These are phyloP conservation scores for Eonycteris spelaea DNA, from an alignment of 2,113 vertebrate species.

Conservation along the genomic window DNA sequence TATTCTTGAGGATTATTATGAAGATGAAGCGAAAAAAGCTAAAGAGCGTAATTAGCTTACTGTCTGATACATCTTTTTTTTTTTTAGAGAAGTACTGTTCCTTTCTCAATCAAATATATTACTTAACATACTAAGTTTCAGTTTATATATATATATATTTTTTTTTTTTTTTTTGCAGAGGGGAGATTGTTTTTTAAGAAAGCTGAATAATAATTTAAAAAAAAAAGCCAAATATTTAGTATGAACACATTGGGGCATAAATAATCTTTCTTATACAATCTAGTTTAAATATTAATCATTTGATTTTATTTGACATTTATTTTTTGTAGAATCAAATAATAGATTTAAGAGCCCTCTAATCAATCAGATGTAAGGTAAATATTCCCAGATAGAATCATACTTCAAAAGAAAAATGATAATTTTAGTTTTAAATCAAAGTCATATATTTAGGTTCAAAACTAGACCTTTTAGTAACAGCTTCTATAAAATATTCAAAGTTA, in stretches of 20 bases:
- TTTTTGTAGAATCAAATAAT: neutral
- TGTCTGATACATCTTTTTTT: neutral
- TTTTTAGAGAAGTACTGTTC: neutral
- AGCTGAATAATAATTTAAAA: neutral
- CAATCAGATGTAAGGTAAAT: neutral
- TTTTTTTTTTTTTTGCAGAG: neutral
- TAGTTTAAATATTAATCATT: neutral
- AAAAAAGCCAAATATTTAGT: neutral
- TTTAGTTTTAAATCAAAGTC: conserved; percentile 5
- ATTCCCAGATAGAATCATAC: neutral
- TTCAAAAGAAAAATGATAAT: neutral
- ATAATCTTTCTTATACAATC: neutral
- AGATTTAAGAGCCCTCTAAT: neutral
- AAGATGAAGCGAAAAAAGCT: neutral
- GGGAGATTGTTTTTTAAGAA: neutral
- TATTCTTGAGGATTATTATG: neutral
- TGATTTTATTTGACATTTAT: neutral
- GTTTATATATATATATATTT: neutral
- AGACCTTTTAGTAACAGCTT: neutral
- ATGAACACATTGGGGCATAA: neutral
- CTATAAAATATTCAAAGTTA: conserved; percentile 42
- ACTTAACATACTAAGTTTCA: neutral
- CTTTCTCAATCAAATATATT: neutral
- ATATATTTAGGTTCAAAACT: conserved; percentile 6
- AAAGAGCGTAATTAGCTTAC: neutral